These are phyloP conservation scores for Neoarius graeffei DNA, from an alignment of 2,113 vertebrate genomes.

Conservation along the genomic window DNA sequence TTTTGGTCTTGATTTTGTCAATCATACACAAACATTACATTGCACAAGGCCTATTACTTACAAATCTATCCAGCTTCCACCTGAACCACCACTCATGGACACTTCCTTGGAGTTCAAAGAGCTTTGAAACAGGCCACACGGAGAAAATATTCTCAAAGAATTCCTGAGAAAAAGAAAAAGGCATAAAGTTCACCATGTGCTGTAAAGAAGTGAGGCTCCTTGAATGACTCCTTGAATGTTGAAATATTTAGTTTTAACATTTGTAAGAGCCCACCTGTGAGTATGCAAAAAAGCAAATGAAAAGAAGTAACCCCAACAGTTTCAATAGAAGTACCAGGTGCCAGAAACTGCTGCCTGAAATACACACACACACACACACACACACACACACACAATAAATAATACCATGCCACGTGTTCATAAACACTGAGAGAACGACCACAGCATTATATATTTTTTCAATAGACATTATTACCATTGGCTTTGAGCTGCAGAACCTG, in stretches of 20 bases:
- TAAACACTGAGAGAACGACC: neutral
- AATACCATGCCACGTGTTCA: neutral
- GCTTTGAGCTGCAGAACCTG: constrained; percentile 93
- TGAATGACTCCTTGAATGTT: neutral
- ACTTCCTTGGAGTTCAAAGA: constrained; percentile 90
- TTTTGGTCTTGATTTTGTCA: neutral
- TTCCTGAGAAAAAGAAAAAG: constrained; percentile 68
- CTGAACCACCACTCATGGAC: constrained; percentile 98
- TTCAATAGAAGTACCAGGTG: constrained; percentile 86
- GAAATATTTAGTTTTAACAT: neutral
- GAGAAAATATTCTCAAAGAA: constrained; percentile 93
- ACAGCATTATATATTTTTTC: neutral
- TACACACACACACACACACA: constrained; percentile 53
- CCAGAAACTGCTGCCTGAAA: constrained; percentile 86
- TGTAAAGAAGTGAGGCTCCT: neutral
- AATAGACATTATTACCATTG: constrained; percentile 75
- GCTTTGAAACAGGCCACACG: constrained; percentile 90
- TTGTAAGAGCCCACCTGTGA: constrained; percentile 80
- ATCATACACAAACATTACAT: neutral
- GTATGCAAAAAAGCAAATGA: constrained; percentile 87
- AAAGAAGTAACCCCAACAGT: constrained; percentile 81
- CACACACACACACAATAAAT: constrained; percentile 56
- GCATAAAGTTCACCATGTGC: neutral
- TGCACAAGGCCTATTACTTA: constrained; percentile 66
- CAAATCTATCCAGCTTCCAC: constrained; percentile 95